Evolutionary conservation across 2,113 vertebrate genomes (phyloP), one percentile per base, ranked within the genome.

Genomic region (Hemichromis elongatus): DNA sequence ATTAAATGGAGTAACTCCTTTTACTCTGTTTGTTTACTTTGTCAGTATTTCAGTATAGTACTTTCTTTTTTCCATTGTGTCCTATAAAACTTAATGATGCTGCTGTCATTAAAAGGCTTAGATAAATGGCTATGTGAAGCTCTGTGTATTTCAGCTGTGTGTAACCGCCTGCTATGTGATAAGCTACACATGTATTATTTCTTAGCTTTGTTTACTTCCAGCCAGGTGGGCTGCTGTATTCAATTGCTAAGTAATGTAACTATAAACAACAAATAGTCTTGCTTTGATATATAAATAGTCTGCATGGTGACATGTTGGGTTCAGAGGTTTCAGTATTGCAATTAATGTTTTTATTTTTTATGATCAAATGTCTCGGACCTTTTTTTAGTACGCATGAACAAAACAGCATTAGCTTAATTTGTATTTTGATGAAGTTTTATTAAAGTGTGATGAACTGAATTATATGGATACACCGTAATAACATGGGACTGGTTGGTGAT

Each of bases 11-110:
- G 57, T 83, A 57, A 82, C 42, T 52, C 47, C 42, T 53, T 54
- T 84, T 73, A 45, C 52, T 75, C 87, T 40, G 35, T 79, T 82
- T 91, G 83, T 84, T 87, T 87, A 91, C 86, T 94, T 90, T 85
- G 79, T 86, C 70, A 50, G 42, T 79, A 35, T 89, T 80, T 86
- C 82, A 88, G 63, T 83, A 70, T 92, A 82, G 79, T 86, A 81
- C n/a, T 21, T 78, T 86, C 79, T 80, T 82, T 33, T 89, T 84
- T 82, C 33, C 21, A 68, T 18, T 80, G 63, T 79, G 50, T 83
- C 30, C 30, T 81, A 13, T 57, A 9, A 12, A 73, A 12, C 42
- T 42, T 33, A 26, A 9, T 81, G 79, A 68, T 79, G 85, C 89
- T 85, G 86, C 79, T 81, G 68, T 40, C 30, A 45, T 54, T 2